Percentiles rank a stretch among this genome's conserved stretches.
These are phyloP conservation scores for Atta colombica DNA, from an alignment of 1,140 invertebrate genomes.

Conservation along the genomic window DNA sequence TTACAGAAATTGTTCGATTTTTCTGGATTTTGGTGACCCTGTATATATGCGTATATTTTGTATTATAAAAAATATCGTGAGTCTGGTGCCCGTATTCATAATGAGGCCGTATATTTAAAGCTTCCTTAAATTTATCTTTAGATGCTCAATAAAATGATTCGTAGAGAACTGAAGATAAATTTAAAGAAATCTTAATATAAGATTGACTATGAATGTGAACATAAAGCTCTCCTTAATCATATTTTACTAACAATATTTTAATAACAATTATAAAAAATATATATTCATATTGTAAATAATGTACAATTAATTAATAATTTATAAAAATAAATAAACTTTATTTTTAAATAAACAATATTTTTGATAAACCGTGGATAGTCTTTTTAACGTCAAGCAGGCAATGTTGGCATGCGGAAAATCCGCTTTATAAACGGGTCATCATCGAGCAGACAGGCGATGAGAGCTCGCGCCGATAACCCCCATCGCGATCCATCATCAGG, in stretches of 20 bases:
- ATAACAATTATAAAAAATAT: background rate
- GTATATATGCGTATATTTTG: background rate
- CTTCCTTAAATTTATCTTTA: too few relatives aligned
- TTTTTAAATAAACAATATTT: conserved; percentile 47
- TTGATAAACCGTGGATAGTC: conserved; percentile 41
- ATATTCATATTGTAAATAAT: background rate
- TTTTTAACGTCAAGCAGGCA: conserved; percentile 35
- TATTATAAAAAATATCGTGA: background rate
- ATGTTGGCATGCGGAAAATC: conserved; percentile 52
- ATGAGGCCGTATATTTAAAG: too few relatives aligned
- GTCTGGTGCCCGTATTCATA: too few relatives aligned
- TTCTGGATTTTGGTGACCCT: too few relatives aligned
- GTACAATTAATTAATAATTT: background rate
- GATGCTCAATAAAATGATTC: too few relatives aligned
- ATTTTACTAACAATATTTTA: background rate
- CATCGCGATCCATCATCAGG: conserved; percentile 62
- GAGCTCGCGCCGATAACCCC: conserved; percentile 51
- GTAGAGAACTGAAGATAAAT: too few relatives aligned
- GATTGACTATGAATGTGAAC: too few relatives aligned
- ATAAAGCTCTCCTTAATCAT: background rate
- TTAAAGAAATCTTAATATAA: too few relatives aligned
- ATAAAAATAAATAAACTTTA: conserved; percentile 25
- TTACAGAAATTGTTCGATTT: too few relatives aligned
- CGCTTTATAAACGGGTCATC: conserved; percentile 63
- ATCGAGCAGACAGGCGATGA: conserved; percentile 54